These are phyloP conservation scores for Emydocephalus ijimae DNA, from an alignment of 2,113 vertebrate genomes.

Conservation along the genomic window DNA sequence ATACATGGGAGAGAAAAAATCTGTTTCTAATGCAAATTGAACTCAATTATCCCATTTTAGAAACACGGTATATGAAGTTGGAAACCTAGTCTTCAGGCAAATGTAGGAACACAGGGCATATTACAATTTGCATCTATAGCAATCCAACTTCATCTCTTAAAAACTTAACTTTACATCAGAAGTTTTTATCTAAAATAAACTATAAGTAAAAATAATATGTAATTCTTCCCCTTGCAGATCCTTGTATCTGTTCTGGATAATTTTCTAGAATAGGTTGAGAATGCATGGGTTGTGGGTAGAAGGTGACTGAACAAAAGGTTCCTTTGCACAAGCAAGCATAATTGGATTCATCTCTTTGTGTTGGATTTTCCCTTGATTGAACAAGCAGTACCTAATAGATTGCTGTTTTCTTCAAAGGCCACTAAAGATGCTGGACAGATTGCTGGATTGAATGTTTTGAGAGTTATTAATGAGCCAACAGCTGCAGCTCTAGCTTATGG, in stretches of 20 bases:
- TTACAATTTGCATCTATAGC: neutral
- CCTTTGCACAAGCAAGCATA: neutral
- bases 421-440: constrained; percentile 98
- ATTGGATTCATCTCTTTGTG: neutral
- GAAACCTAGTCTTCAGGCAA: neutral
- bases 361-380: neutral
- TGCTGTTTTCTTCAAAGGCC: constrained; percentile 70
- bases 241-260: neutral
- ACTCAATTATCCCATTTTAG: neutral
- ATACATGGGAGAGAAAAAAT: neutral
- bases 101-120: neutral
- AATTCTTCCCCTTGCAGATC: neutral
- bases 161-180: neutral
- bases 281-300: neutral
- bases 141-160: neutral
- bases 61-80: neutral
- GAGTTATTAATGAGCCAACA: constrained; percentile 97
- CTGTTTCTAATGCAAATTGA: neutral
- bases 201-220: neutral
- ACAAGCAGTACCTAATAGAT: neutral
- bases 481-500: constrained; percentile 97
- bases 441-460: constrained; percentile 89
- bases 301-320: neutral
- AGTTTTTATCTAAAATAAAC: neutral
- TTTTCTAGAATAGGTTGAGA: neutral